Evolutionary conservation across 2,797 vertebrate species (phyloP), one percentile per base, ranked within the genome.

Genomic region (Eospalax fontanierii): DNA sequence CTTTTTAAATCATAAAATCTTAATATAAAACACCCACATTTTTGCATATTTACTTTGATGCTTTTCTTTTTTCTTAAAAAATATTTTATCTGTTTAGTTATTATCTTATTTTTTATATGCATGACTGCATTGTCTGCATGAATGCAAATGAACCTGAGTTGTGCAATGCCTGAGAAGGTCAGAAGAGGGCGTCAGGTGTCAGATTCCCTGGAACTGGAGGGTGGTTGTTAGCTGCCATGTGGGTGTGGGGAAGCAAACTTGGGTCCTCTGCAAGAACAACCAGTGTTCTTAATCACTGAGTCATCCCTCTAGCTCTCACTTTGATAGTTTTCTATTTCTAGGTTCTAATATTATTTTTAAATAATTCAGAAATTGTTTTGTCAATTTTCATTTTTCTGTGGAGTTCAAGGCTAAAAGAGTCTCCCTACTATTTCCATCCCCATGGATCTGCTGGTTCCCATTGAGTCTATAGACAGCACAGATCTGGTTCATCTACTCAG

Each of bases 21-120:
- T 74, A 76, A 76, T 50, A 73, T 43, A 82, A 92, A 83, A 91
- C 80, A 35, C 16, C 83, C n/a, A 59, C 68, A 61, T 81, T 26
- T 40, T 66, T 94, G 81, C 4, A 82, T 38, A 80, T 65, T 84
- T 86, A 83, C 28, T 83, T 94, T 90, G 70, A 82, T 54, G 82
- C 35, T 61, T 85, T 87, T 70, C 91, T 63, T 81, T 75, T 43
- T 75, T n/a, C n/a, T n/a, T n/a, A n/a, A n/a, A n/a, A n/a, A n/a
- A n/a, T n/a, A n/a, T n/a, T n/a, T n/a, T n/a, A n/a, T n/a, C n/a
- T n/a, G n/a, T n/a, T n/a, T n/a, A n/a, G n/a, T n/a, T n/a, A n/a
- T n/a, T n/a, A n/a, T n/a, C n/a, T n/a, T n/a, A n/a, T n/a, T n/a
- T n/a, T n/a, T n/a, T n/a, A n/a, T n/a, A n/a, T n/a, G n/a, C n/a